Percentiles rank a stretch among this genome's conserved stretches.
Conservation (phyloP, 2,888 invertebrate species). For the Drosophila testacea region DNA sequence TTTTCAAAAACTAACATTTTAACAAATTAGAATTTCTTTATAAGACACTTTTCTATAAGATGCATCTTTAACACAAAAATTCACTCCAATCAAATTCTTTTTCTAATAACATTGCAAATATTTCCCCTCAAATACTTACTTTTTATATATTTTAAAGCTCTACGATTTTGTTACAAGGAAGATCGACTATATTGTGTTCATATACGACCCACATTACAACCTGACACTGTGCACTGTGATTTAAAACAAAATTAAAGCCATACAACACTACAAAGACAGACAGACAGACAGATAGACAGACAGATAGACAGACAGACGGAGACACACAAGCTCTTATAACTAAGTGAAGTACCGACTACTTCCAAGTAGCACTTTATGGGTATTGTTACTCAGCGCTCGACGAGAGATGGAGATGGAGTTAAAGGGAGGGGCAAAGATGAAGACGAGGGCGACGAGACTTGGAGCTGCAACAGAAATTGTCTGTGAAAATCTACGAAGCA, state of each 20-base stretch:
- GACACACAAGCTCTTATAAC: slow-evolving; percentile 23
- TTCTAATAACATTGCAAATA: slow-evolving; percentile 1
- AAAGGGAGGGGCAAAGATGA: not conserved
- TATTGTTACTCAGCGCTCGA: slow-evolving; percentile 29
- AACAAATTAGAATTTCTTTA: too few species aligned
- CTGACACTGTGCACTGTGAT: slow-evolving; percentile 31
- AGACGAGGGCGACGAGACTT: slow-evolving; percentile 3
- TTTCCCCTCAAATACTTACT: not conserved
- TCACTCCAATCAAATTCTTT: too few species aligned
- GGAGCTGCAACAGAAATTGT: slow-evolving; percentile 51
- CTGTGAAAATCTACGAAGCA: slow-evolving; percentile 60
- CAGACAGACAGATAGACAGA: not conserved
- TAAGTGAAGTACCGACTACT: slow-evolving; percentile 41
- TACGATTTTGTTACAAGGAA: slow-evolving; percentile 4
- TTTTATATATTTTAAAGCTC: not conserved
- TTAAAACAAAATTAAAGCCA: slow-evolving; percentile 32
- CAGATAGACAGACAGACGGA: slow-evolving; percentile 7
- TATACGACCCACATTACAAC: slow-evolving; percentile 41
- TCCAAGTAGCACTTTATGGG: slow-evolving; percentile 56
- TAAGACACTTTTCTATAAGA: too few species aligned
- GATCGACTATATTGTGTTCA: slow-evolving; percentile 21
- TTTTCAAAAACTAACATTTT: too few species aligned
- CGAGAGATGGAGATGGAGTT: slow-evolving; percentile 10
- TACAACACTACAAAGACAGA: slow-evolving; percentile 14
- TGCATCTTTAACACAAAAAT: too few species aligned